Evolutionary conservation across 2,888 invertebrate species (phyloP).

Genomic region (Aphodius granarius): DNA sequence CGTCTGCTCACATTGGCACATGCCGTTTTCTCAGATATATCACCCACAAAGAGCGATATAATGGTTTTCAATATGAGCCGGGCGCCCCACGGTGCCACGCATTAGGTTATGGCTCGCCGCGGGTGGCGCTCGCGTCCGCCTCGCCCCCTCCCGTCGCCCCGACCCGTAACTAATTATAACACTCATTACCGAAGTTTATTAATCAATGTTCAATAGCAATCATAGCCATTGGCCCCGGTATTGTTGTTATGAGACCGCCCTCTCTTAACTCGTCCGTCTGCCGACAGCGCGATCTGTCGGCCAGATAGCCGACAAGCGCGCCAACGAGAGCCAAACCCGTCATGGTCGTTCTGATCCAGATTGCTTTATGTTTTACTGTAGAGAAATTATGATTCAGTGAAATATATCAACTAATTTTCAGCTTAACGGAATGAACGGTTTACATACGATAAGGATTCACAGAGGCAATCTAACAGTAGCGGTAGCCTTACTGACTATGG

Average conservation of each 20-base stretch:
- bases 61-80: conserved; percentile 40
- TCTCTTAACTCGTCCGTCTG: conserved; percentile 13
- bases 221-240: conserved; percentile 43
- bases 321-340: background rate
- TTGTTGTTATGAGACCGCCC: conserved; percentile 29
- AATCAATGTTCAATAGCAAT: conserved; percentile 53
- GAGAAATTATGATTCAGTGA: background rate
- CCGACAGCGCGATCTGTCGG: background rate
- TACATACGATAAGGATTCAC: too few relatives aligned
- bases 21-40: conserved; percentile 35
- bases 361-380: background rate
- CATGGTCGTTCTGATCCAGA: background rate
- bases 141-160: conserved; percentile 27
- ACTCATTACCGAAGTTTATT: conserved; percentile 56
- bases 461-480: too few relatives aligned
- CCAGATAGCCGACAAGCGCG: background rate
- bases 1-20: conserved; percentile 32
- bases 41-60: conserved; percentile 37
- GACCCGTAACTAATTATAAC: conserved; percentile 52
- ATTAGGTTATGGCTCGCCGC: conserved; percentile 44
- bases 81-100: conserved; percentile 43
- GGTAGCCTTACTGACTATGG: too few relatives aligned
- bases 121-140: conserved; percentile 41
- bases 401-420: too few relatives aligned
- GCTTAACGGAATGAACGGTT: too few relatives aligned